phyloP scores from a whole-genome alignment of 2,888 invertebrate genomes.

The Acanthopleura granulata region DNA sequence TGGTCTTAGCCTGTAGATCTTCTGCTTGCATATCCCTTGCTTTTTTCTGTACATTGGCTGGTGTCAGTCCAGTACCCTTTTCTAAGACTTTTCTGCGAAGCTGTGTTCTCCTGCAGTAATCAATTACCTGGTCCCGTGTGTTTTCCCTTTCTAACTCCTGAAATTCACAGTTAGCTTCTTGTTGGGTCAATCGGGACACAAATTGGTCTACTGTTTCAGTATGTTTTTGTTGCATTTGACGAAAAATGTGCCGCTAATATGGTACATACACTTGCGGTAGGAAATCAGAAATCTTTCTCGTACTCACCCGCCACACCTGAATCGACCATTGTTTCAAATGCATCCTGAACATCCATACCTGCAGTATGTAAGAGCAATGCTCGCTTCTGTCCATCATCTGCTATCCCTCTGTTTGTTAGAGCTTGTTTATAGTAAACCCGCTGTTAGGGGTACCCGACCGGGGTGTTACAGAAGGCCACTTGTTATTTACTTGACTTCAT shows the following conservation, averaged over 20 bases:
- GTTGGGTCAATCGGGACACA: slow-evolving; percentile 2
- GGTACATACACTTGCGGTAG: slow-evolving; percentile 14
- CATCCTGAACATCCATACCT: slow-evolving; percentile 22
- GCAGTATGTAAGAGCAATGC: slow-evolving; percentile 20
- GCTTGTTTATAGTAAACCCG: no score
- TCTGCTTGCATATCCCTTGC: slow-evolving; percentile 14
- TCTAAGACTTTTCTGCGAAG: slow-evolving; percentile 10
- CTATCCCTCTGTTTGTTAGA: slow-evolving; percentile 13
- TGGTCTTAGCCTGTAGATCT: slow-evolving; percentile 17
- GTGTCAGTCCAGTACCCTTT: slow-evolving; percentile 9
- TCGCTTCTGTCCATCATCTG: slow-evolving; percentile 12
- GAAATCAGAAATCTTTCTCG: not conserved
- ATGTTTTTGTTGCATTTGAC: slow-evolving; percentile 15
- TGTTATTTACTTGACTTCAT: no score
- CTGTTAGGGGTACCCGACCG: no score
- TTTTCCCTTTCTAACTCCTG: not conserved
- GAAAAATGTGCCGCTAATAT: slow-evolving; percentile 22
- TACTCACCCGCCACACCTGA: slow-evolving; percentile 9
- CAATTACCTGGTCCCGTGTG: slow-evolving; percentile 12
- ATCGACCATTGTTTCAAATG: slow-evolving; percentile 21
- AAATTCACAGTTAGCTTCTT: slow-evolving; percentile 15
- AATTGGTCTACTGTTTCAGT: slow-evolving; percentile 18
- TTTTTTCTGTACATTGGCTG: not conserved
- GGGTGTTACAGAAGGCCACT: no score
- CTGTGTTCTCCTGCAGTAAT: not conserved